phyloP scores from a whole-genome alignment of 2,113 vertebrate species.

The chimpanzee (Pan troglodytes) region DNA sequence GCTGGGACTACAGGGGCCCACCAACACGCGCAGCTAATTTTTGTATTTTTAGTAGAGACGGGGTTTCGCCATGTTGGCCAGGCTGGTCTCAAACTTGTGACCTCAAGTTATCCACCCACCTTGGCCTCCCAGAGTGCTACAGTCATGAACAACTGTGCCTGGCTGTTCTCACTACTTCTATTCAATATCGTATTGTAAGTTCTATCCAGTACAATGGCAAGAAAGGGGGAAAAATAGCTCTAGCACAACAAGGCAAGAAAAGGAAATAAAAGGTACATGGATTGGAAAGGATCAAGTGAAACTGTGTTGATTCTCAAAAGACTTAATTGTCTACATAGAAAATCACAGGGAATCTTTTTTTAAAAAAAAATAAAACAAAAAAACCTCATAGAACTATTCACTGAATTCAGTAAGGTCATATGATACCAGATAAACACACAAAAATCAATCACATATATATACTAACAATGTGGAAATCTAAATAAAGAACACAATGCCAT shows the following conservation, averaged over 20 bases:
- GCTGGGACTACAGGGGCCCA: too few relatives aligned
- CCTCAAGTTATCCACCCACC: too few relatives aligned
- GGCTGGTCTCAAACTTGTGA: too few relatives aligned
- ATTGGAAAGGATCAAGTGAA: slow-evolving; percentile 1
- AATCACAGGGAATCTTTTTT: neutral
- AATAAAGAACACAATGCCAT: neutral
- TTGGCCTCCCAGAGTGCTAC: too few relatives aligned
- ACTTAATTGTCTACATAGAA: neutral
- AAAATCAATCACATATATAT: neutral
- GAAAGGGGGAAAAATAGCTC: neutral
- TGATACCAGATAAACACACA: neutral
- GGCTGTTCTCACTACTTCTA: neutral
- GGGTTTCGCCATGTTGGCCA: too few relatives aligned
- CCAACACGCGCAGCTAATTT: too few relatives aligned
- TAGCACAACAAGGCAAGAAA: neutral
- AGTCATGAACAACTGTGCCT: too few relatives aligned
- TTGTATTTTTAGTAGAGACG: too few relatives aligned
- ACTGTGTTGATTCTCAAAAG: neutral
- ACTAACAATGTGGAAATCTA: slow-evolving; percentile 2
- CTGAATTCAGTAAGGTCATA: neutral
- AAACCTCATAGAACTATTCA: neutral
- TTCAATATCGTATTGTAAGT: neutral
- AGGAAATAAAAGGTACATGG: neutral
- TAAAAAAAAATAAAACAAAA: neutral
- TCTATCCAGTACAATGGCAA: neutral